A percentile compares a stretch with the other conserved stretches of the same genome.
Evolutionary conservation across 2,113 vertebrate species (phyloP).

Genomic region (human (Homo sapiens)): DNA sequence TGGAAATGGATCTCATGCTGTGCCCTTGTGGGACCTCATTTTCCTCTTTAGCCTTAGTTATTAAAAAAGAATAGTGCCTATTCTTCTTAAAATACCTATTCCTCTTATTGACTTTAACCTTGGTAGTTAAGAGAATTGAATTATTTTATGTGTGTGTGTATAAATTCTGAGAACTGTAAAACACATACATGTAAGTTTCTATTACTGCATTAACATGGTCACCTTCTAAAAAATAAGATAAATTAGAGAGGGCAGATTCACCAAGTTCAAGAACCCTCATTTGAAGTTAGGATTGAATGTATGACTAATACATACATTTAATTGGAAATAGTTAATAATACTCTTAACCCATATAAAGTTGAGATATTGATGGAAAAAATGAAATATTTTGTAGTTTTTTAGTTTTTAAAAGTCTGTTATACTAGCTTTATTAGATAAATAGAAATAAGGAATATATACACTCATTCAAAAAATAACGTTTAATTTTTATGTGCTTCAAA

Average conservation of each 20-base stretch:
- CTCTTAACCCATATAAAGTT: not conserved
- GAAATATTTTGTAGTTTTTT: not conserved
- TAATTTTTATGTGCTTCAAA: not conserved
- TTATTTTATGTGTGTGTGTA: not conserved
- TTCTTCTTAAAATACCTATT: not conserved
- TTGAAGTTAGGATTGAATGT: not conserved
- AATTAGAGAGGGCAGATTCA: not conserved
- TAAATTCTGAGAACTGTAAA: not conserved
- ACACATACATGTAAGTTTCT: not conserved
- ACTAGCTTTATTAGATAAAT: not conserved
- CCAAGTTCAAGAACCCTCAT: not conserved
- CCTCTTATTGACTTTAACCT: not conserved
- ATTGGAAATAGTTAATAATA: not conserved
- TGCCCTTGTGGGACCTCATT: not conserved
- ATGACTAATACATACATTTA: not conserved
- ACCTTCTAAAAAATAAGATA: not conserved
- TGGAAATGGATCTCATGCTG: not conserved
- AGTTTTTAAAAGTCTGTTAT: not conserved
- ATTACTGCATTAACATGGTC: not conserved
- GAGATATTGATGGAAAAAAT: not conserved
- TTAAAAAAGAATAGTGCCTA: not conserved
- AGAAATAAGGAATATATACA: not conserved
- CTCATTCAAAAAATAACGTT: not conserved
- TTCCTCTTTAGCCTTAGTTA: not conserved
- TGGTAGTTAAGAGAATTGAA: not conserved